Conservation (phyloP, 2,888 invertebrate genomes). For the Dastarcus helophoroides region DNA sequence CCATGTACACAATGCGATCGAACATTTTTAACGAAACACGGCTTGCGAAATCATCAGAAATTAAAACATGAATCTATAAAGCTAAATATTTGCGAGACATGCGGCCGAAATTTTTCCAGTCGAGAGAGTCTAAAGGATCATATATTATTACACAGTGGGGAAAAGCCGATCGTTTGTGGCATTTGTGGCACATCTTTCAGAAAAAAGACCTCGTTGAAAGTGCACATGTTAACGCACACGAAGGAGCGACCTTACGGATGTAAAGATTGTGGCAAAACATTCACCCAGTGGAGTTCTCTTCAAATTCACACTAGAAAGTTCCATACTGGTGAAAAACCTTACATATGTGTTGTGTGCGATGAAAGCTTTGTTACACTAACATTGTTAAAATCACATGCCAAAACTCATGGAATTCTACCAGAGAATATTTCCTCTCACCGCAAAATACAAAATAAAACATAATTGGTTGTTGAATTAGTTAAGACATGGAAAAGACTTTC, state of each 20-base stretch:
- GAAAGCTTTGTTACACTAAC: slow-evolving; percentile 25
- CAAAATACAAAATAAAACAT: too few relatives aligned
- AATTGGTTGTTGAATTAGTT: too few relatives aligned
- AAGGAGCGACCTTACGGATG: slow-evolving; percentile 24
- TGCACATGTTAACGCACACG: slow-evolving; percentile 21
- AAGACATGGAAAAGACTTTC: too few relatives aligned
- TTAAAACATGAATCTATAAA: too few relatives aligned
- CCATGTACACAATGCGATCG: too few relatives aligned
- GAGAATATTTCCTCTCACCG: too few relatives aligned
- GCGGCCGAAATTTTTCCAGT: too few relatives aligned
- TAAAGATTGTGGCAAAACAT: slow-evolving; percentile 39
- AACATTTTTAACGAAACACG: too few relatives aligned
- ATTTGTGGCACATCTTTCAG: slow-evolving; percentile 24
- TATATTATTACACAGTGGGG: slow-evolving; percentile 11
- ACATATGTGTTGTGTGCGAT: slow-evolving; percentile 35
- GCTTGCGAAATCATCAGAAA: too few relatives aligned
- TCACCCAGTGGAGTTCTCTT: slow-evolving; percentile 41
- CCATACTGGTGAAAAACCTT: slow-evolving; percentile 40
- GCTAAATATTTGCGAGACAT: too few relatives aligned
- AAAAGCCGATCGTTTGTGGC: slow-evolving; percentile 32
- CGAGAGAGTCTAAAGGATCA: slow-evolving; percentile 9
- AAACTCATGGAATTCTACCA: slow-evolving; percentile 12
- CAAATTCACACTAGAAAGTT: slow-evolving; percentile 42
- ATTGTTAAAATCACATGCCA: slow-evolving; percentile 21
- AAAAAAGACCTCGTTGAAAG: slow-evolving; percentile 23